Evolutionary conservation across 2,113 vertebrate genomes (phyloP).

Genomic region (Erinaceus europaeus): DNA sequence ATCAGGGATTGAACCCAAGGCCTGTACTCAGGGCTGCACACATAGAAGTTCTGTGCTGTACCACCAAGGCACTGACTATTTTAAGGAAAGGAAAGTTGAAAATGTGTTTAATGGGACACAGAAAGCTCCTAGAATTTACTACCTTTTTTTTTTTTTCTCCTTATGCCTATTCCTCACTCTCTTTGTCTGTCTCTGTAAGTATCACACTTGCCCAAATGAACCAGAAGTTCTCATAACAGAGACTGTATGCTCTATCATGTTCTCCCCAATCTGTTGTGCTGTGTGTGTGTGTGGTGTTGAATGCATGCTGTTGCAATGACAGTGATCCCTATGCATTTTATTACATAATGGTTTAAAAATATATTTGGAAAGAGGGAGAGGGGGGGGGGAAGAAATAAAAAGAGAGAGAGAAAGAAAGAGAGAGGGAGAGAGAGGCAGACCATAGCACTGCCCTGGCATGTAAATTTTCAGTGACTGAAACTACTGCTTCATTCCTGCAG

Average conservation of each 20-base stretch:
- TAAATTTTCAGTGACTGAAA: no score
- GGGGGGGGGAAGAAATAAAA: no score
- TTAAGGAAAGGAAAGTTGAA: background rate
- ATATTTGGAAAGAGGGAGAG: no score
- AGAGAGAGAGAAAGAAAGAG: no score
- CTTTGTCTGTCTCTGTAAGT: background rate
- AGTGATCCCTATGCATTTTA: background rate
- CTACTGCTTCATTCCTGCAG: no score
- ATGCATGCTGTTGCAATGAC: background rate
- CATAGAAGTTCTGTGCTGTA: no score
- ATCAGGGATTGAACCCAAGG: no score
- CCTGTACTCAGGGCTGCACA: no score
- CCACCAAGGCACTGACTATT: background rate
- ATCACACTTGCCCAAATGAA: background rate
- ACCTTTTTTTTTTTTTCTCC: background rate
- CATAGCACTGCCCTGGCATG: no score
- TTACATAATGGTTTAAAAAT: background rate
- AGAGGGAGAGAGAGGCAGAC: no score
- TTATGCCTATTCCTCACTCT: no score
- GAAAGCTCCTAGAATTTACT: background rate
- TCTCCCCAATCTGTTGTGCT: background rate
- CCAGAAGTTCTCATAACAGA: background rate
- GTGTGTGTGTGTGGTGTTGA: background rate
- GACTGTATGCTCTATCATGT: fast-evolving
- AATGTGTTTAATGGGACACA: background rate